Base-by-base conservation (phyloP, 2,797 vertebrate genomes). In the Xenops minutus region DNA sequence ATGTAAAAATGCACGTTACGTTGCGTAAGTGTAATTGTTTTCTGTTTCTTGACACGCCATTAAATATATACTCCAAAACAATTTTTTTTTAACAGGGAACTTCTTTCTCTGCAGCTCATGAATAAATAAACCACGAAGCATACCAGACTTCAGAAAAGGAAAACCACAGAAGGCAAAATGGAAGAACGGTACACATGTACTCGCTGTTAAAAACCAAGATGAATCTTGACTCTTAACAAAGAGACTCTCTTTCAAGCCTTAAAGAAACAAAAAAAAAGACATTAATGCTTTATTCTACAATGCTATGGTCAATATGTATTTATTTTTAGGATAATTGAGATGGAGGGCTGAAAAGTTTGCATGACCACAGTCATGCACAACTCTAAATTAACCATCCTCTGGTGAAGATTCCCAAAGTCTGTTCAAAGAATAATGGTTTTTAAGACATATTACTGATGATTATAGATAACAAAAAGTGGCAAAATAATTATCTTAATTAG, bases 91-190 rank as follows among this genome's bases (percentile, higher is more conserved):
- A 14, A 58, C 72, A 48, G 44, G n/a, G 51, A 90, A 61, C 44
- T 49, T 91, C 44, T 85, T 82, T 89, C 64, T 85, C 48, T 93
- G 43, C 75, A 77, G 72, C 87, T 93, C 54, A 56, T 87, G 78
- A 88, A 89, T 94, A 91, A 88, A 88, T 58, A 77, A 95, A 91
- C 92, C 67, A 2, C 9, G 7, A 66, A 71, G 52, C 63, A 79
- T 74, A 32, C 82, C 90, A 89, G 85, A 15, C 64, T 82, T 81
- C 20, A 78, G 84, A 71, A 85, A 62, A 61, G 91, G 91, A 94
- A 95, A 96, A 77, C 94, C 92, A 61, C 94, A 87, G 77, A 73
- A 91, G 49, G 85, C 63, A 66, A 79, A 90, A 89, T 94, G 77
- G 84, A 76, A 85, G 55, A 74, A 61, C 34, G 13, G 23, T 43